Conservation (phyloP, 1,140 invertebrate genomes). For the Listronotus oregonensis region DNA sequence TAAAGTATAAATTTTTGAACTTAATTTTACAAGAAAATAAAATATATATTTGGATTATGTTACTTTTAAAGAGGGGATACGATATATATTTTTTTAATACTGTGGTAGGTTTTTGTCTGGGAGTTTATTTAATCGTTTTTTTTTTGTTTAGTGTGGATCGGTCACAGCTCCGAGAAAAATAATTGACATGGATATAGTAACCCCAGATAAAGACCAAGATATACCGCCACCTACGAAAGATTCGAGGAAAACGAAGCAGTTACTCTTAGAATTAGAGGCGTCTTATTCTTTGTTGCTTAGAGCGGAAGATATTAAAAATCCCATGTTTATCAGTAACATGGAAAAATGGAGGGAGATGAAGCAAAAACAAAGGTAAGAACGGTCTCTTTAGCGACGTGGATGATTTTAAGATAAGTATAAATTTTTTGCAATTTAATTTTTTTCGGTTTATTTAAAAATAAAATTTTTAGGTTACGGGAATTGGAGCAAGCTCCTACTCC, state of each 20-base stretch:
- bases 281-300: constrained; percentile 72
- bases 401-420: too few species aligned
- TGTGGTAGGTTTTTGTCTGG: too few species aligned
- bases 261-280: constrained; percentile 81
- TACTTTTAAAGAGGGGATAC: too few species aligned
- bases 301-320: constrained; percentile 75
- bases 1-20: too few species aligned
- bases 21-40: too few species aligned
- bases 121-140: too few species aligned
- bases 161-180: constrained; percentile 93
- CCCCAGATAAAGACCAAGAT: constrained; percentile 61
- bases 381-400: too few species aligned
- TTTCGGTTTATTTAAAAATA: too few species aligned
- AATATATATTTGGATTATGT: too few species aligned
- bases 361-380: constrained; percentile 50
- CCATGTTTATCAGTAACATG: constrained; percentile 67
- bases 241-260: constrained; percentile 73
- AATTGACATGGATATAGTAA: constrained; percentile 84
- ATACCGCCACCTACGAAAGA: constrained; percentile 56
- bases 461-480: constrained; percentile 50
- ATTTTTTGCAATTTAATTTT: too few species aligned
- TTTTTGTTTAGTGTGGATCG: constrained; percentile 71
- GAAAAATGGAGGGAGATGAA: constrained; percentile 59
- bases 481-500: constrained; percentile 58
- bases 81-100: too few species aligned